Conservation (phyloP, 2,888 invertebrate species). For the Drosophila rubida region DNA sequence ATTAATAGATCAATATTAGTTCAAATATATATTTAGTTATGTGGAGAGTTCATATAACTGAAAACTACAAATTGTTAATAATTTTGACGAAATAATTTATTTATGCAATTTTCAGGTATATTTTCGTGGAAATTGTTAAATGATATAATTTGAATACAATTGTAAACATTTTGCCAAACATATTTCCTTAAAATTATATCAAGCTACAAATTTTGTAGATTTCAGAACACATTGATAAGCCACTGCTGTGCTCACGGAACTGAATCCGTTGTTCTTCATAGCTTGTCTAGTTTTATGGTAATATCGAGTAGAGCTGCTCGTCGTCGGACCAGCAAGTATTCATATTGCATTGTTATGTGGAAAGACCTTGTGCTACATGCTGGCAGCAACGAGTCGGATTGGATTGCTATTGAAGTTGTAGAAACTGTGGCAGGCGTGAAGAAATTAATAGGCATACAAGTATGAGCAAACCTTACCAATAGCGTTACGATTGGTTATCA, state of each 20-base stretch:
- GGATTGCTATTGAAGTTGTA: constrained; percentile 30
- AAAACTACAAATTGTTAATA: too few relatives aligned
- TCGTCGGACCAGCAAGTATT: constrained; percentile 29
- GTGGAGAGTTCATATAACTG: too few relatives aligned
- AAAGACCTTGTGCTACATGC: constrained; percentile 63
- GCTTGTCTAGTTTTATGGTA: constrained; percentile 48
- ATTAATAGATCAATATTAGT: neutral
- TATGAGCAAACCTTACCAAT: neutral
- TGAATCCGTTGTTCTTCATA: constrained; percentile 30
- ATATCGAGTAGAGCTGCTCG: constrained; percentile 34
- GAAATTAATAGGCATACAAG: constrained; percentile 13
- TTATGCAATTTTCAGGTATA: neutral
- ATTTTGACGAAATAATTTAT: too few relatives aligned
- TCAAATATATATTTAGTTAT: neutral
- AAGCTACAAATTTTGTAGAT: neutral
- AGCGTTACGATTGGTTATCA: too few relatives aligned
- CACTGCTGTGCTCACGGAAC: constrained; percentile 48
- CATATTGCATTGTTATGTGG: constrained; percentile 56
- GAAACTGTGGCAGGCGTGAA: constrained; percentile 9
- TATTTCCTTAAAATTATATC: neutral
- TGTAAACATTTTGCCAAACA: neutral
- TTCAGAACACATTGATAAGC: neutral
- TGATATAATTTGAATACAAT: neutral
- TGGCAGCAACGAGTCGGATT: constrained; percentile 18
- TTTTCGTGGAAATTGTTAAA: neutral